Conservation (phyloP, 2,113 vertebrate species). For the Balaeniceps rex region DNA sequence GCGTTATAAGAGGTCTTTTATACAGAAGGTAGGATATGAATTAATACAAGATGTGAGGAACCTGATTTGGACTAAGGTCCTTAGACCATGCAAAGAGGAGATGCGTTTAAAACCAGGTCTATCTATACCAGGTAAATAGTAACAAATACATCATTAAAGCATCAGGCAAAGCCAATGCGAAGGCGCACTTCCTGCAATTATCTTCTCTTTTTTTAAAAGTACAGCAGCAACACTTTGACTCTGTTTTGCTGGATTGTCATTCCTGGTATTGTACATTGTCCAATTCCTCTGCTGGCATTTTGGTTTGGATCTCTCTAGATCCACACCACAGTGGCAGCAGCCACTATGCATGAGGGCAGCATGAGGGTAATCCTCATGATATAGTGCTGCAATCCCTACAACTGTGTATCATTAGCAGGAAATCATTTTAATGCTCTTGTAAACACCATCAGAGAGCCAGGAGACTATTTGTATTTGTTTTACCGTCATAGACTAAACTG, state of each 20-base stretch:
- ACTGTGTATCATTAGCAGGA: slow-evolving; percentile 37
- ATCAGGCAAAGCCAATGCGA: neutral
- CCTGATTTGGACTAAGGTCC: neutral
- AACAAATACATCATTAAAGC: neutral
- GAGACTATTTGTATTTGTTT: slow-evolving; percentile 60
- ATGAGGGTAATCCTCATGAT: neutral
- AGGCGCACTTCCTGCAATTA: neutral
- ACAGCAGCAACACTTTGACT: neutral
- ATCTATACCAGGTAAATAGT: neutral
- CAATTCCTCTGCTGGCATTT: slow-evolving; percentile 3
- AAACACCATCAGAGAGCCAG: slow-evolving; percentile 56
- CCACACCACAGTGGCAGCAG: neutral
- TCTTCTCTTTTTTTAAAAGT: neutral
- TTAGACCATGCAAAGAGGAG: neutral
- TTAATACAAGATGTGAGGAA: neutral
- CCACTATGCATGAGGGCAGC: neutral
- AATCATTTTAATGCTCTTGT: slow-evolving; percentile 65
- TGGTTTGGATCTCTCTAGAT: neutral
- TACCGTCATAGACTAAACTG: slow-evolving; percentile 47
- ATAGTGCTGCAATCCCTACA: slow-evolving; percentile 29
- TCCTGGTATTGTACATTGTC: neutral
- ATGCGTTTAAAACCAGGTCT: neutral
- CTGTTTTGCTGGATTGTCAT: neutral
- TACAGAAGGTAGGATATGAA: neutral
- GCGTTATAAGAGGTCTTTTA: neutral